These are phyloP conservation scores for Petrolisthes manimaculis DNA, from an alignment of 2,888 invertebrate genomes.

Conservation along the genomic window DNA sequence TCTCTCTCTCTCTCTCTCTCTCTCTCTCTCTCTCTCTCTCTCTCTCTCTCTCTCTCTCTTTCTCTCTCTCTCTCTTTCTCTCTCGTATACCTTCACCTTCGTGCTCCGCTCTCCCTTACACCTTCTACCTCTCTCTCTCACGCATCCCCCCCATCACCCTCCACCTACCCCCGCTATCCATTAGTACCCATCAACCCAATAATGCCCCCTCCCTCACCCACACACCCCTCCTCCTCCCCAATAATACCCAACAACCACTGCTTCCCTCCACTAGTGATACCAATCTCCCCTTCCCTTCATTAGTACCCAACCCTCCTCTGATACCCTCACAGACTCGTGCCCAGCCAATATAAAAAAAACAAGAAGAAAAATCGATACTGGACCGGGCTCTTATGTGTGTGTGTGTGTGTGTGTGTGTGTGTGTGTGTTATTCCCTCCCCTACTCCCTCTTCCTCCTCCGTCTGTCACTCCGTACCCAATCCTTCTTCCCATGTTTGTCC, in stretches of 20 bases:
- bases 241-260: background rate
- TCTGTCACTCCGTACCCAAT: background rate
- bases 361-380: too few species aligned
- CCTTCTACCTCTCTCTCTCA: background rate
- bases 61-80: background rate
- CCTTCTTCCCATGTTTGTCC: too few species aligned
- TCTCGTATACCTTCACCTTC: background rate
- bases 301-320: background rate
- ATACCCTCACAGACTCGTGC: background rate
- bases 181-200: background rate
- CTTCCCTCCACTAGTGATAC: background rate
- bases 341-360: too few species aligned
- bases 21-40: background rate
- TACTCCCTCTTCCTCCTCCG: background rate
- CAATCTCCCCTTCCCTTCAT: background rate
- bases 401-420: too few species aligned
- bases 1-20: background rate
- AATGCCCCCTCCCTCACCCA: background rate
- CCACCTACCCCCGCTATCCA: background rate
- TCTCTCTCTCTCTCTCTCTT: background rate
- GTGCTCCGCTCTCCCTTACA: background rate
- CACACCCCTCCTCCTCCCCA: background rate
- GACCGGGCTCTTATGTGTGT: too few species aligned
- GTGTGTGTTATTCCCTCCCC: background rate
- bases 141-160: background rate